phyloP scores from a whole-genome alignment of 2,797 vertebrate species.

The Chiloscyllium punctatum region DNA sequence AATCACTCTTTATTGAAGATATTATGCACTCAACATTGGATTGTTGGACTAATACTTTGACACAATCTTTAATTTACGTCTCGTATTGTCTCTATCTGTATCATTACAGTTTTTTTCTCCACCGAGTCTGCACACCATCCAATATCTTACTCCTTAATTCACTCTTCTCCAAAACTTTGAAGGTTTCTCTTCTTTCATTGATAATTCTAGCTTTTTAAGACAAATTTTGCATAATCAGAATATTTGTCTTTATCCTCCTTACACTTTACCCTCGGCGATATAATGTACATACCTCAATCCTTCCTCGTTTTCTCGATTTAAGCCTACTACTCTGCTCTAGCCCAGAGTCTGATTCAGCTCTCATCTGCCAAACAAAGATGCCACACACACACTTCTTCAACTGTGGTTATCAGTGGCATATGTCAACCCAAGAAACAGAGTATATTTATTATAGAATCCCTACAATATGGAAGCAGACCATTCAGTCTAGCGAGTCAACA shows the following conservation, averaged over 20 bases:
- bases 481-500: too few species aligned
- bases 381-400: neutral
- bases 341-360: neutral
- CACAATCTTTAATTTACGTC: too few species aligned
- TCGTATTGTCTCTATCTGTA: too few species aligned
- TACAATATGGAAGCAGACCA: too few species aligned
- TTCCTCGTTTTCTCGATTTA: neutral
- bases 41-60: too few species aligned
- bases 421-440: neutral
- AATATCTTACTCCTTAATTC: neutral
- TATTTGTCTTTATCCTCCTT: neutral
- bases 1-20: too few species aligned
- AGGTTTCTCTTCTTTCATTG: neutral
- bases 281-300: neutral
- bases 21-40: too few species aligned
- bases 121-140: neutral
- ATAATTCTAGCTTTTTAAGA: neutral
- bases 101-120: neutral
- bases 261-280: neutral
- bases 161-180: neutral
- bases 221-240: neutral
- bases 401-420: neutral
- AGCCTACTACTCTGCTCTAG: neutral
- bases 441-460: too few species aligned
- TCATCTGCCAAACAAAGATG: neutral